Base-by-base conservation (phyloP, 2,113 vertebrate species). In the Oryzias celebensis region DNA sequence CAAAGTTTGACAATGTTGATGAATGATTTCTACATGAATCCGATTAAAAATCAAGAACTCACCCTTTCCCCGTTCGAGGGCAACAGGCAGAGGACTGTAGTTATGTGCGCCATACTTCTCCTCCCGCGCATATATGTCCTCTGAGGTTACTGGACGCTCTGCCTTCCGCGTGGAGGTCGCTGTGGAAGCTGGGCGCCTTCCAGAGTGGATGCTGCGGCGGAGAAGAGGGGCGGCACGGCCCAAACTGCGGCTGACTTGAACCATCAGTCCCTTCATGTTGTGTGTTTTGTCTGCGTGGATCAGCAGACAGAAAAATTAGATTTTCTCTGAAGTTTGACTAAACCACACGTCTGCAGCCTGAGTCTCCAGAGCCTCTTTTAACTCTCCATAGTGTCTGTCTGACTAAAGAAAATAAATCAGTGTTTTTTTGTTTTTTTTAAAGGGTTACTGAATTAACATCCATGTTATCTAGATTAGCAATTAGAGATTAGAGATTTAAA, bases 41-140 rank as follows among this genome's bases (percentile, higher is more conserved):
- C 5, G 44, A 20, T 20, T 20, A 20, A 20, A 20, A 20, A 20
- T 20, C 8, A 8, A 16, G 2, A 36, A 56, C 88, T 65, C 88
- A 98, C 97, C 97, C 89, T 97, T 89, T 65, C 94, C 97, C 78
- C 77, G 92, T 64, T 96, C 94, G 68, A 99, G 83, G 41, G 96
- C 97, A 44, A 99, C 97, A 13, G 97, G 97, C 0, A 98, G 85
- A 0, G 97, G 96, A 49, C 98, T 95, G 54, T 99, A 99, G 85
- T 98, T 98, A 86, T 99, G 97, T 0, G 97, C 97, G 0, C 97
- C 96, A 36, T 95, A 95, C 28, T 96, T 96, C 0, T 93, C 90
- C 75, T 99, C 97, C 0, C 96, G 93, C 2, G 92, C 90, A 61
- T 90, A 98, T 22, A 99, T 93, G 7, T 93, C 89, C 0, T 98